Percentiles rank a stretch among this genome's conserved stretches.
These are phyloP conservation scores for Fratercula arctica DNA, from an alignment of 2,797 vertebrate species.

Conservation along the genomic window DNA sequence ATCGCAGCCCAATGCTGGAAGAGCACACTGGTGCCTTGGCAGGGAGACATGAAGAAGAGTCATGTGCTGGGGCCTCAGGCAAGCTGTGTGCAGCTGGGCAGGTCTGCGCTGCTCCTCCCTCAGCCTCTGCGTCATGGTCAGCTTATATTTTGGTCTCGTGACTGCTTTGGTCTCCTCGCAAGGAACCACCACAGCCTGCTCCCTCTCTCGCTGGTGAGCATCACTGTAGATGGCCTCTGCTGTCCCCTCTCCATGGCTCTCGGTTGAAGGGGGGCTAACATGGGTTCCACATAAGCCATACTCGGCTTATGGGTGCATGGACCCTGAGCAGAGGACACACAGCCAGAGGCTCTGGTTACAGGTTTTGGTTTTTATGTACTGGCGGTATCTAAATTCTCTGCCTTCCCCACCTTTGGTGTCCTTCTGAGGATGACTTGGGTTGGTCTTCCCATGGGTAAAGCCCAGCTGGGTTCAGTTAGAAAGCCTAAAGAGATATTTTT, in stretches of 20 bases:
- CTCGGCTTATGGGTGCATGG: rapidly evolving
- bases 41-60: background rate
- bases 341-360: background rate
- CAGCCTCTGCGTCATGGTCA: background rate
- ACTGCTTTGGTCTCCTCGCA: background rate
- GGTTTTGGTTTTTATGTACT: background rate
- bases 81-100: background rate
- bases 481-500: background rate
- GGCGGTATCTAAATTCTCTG: background rate
- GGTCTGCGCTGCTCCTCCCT: background rate
- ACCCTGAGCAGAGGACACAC: background rate
- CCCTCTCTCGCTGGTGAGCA: background rate
- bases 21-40: background rate
- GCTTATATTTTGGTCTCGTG: background rate
- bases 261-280: background rate
- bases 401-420: background rate
- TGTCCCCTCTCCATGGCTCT: background rate
- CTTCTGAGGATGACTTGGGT: background rate
- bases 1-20: background rate
- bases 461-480: background rate
- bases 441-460: background rate
- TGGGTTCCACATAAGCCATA: background rate
- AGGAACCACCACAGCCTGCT: background rate
- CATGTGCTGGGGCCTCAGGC: background rate
- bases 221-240: background rate